Base-by-base conservation (phyloP, 2,113 vertebrate genomes). In the Phrynosoma platyrhinos region DNA sequence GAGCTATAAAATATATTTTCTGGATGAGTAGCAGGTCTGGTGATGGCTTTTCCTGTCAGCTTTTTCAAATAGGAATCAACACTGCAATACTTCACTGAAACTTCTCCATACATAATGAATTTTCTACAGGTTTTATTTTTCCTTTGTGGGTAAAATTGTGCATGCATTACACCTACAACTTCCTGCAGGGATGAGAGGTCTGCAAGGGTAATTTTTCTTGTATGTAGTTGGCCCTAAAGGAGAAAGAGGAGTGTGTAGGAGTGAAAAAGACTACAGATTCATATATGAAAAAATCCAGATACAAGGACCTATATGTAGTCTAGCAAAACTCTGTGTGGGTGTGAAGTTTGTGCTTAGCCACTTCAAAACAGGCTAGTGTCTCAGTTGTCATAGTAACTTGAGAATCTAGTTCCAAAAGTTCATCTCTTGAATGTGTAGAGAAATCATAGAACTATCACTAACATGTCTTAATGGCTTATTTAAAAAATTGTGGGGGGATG, bases 321-420 rank as follows among this genome's bases (percentile, higher is more conserved):
- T 74, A 42, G 30, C 42, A 66, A 42, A 86, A n/a, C 52, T 1
- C 16, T 79, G 42, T 90, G 82, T 91, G 85, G 83, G 90, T 58
- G 84, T 88, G 36, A 66, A 84, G 74, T 69, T 42, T 25, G 0
- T 87, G 58, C 23, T 69, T 89, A 0, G 0, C 9, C 68, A 52
- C 23, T 87, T 83, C 87, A 92, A 89, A 87, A 87, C 27, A 66
- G 55, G 0, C 77, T 89, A 47, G 72, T 91, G 78, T 25, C 62
- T 42, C 32, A 80, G 91, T 74, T 89, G 81, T 89, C 89, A 18
- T 90, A 90, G 91, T 79, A 91, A 89, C 88, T 79, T 42, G 78
- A 82, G 53, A 82, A 36, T 74, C 53, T 86, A 80, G 42, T 53
- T 52, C 4, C 90, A 89, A 86, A 62, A 27, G 52, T 78, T 32